Evolutionary conservation across 1,140 invertebrate species (phyloP).

Genomic region (Drosophila parvula): DNA sequence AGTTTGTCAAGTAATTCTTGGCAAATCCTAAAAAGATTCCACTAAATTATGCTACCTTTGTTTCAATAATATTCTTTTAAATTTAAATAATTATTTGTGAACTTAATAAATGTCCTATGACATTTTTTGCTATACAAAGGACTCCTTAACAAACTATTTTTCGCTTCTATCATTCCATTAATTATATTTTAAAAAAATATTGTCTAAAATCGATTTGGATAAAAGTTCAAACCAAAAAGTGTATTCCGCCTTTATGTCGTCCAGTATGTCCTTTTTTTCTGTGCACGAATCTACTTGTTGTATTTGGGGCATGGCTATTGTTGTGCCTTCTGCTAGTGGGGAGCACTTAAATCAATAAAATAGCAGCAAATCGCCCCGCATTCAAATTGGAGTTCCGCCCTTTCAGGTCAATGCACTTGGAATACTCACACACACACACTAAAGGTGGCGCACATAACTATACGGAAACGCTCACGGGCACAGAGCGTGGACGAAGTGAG

Average conservation of each 20-base stretch:
- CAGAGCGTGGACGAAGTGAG: constrained; percentile 24
- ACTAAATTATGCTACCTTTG: no score
- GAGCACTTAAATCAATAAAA: constrained; percentile 81
- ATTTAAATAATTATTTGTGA: no score
- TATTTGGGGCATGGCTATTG: constrained; percentile 72
- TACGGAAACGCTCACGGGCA: constrained; percentile 53
- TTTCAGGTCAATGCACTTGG: constrained; percentile 74
- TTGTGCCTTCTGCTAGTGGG: constrained; percentile 51
- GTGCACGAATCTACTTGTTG: constrained; percentile 66
- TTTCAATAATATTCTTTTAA: no score
- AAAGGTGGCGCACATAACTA: constrained; percentile 63
- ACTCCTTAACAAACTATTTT: no score
- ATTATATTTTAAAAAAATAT: no score
- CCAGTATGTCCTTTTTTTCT: neutral
- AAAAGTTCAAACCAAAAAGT: no score
- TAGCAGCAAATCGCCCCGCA: constrained; percentile 64
- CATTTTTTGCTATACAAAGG: no score
- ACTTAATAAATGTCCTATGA: no score
- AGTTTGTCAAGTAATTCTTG: no score
- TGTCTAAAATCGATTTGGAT: neutral
- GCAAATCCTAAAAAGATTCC: no score
- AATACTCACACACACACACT: constrained; percentile 42
- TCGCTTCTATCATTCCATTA: no score
- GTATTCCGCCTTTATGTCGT: no score
- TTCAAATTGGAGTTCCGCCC: constrained; percentile 73